phyloP scores from a whole-genome alignment of 2,113 vertebrate genomes.

The Gallinago paraguaiae region DNA sequence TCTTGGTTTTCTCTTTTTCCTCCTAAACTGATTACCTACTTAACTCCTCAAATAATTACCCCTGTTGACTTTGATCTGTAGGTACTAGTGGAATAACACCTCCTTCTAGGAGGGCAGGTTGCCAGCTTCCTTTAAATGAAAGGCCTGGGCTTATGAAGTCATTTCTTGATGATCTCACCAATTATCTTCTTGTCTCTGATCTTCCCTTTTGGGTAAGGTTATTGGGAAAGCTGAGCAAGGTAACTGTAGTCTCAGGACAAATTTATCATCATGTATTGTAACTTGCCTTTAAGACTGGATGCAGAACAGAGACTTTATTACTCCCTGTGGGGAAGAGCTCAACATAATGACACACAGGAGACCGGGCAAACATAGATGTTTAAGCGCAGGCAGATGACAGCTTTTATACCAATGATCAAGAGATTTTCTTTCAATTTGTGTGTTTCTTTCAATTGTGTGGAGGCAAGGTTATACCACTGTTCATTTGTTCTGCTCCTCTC shows the following conservation, averaged over 20 bases:
- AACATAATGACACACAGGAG: not conserved
- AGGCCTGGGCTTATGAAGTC: slow-evolving; percentile 41
- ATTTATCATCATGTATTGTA: not conserved
- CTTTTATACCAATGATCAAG: not conserved
- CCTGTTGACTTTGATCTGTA: slow-evolving; percentile 52
- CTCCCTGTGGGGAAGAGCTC: not conserved
- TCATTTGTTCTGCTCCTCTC: not conserved
- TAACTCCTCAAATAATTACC: slow-evolving; percentile 63
- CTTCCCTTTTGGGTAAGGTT: slow-evolving; percentile 53
- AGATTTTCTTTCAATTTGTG: not conserved
- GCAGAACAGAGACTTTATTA: not conserved
- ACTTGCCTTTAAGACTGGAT: not conserved
- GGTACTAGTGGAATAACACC: slow-evolving; percentile 56
- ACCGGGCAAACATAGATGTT: not conserved
- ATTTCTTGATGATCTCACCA: slow-evolving; percentile 61
- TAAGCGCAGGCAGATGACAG: not conserved
- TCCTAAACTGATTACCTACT: slow-evolving; percentile 50
- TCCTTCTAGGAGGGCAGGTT: slow-evolving; percentile 27
- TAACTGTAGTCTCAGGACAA: slow-evolving; percentile 24
- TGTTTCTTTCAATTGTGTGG: not conserved
- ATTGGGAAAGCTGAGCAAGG: slow-evolving; percentile 57
- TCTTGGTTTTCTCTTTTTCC: not conserved
- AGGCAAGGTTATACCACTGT: not conserved
- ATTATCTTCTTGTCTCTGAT: slow-evolving; percentile 65
- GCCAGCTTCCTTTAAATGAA: slow-evolving; percentile 62